A percentile compares a stretch with the other conserved stretches of the same genome.
Conservation (phyloP, 2,888 invertebrate species). For the Heliconius sara region DNA sequence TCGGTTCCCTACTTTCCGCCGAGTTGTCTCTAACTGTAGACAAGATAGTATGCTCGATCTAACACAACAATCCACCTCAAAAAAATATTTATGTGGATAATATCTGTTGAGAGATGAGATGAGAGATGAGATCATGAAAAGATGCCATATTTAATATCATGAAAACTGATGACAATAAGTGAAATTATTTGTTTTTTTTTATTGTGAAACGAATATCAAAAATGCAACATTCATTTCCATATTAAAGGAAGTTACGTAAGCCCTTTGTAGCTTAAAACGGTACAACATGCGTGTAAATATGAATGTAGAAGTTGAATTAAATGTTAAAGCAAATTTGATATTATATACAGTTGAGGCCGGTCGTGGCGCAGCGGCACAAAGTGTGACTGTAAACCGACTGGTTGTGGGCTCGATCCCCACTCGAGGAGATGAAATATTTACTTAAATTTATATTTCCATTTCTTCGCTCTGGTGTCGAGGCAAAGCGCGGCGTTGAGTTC, state of each 20-base stretch:
- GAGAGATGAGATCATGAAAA: not conserved
- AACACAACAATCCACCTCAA: no score
- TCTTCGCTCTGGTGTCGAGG: no score
- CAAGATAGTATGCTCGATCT: no score
- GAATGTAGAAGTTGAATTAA: not conserved
- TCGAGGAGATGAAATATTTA: no score
- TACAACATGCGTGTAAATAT: not conserved
- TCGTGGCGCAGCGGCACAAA: not conserved
- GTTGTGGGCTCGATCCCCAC: no score
- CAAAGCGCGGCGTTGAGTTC: no score
- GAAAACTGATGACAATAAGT: not conserved
- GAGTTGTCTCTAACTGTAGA: no score
- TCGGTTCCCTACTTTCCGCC: no score
- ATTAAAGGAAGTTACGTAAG: not conserved
- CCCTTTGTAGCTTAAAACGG: not conserved
- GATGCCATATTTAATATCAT: not conserved
- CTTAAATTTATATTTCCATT: no score
- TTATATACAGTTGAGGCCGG: no score
- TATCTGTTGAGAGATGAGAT: no score
- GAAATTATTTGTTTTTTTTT: not conserved
- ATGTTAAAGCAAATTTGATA: not conserved
- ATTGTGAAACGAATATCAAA: not conserved
- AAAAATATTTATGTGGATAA: not conserved
- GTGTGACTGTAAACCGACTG: no score
- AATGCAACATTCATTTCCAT: not conserved